Base-by-base conservation (phyloP, 2,888 invertebrate genomes). In the Tolmerus cingulatus region DNA sequence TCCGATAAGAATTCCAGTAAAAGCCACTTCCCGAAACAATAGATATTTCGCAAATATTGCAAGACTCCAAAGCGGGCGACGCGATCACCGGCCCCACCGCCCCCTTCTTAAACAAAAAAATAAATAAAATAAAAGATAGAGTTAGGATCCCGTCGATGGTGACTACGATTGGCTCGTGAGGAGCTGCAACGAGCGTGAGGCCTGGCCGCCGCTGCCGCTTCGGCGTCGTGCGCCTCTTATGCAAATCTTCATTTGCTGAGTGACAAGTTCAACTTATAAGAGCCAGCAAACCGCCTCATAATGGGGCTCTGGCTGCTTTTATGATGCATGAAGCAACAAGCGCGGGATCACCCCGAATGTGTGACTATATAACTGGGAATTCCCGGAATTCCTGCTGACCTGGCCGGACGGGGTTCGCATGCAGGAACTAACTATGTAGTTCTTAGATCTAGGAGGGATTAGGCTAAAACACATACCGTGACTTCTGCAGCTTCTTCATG, bases 401-500 rank as follows among this genome's bases (percentile, higher is more conserved):
- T 66, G n/a, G 8, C 66, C 27, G 12, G 27, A 19, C 23, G 66
- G 66, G n/a, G 51, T 5, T 46, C n/a, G n/a, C 51, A 51, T 66
- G 66, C 27, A 66, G 27, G 19, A 27, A 27, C 7, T 66, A 46
- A 66, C 66, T 3, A n/a, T 30, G 3, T 40, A 40, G 40, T 40
- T 66, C 27, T 19, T 19, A 66, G 23, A 12, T 66, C 23, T 66
- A 16, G n/a, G n/a, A 7, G 14, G 23, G 55, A 19, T 23, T 12
- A 51, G n/a, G 7, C 5, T 51, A 19, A n/a, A 19, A 66, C 46
- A 86, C 89, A 57, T 89, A 89, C 89, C 89, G 89, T 88, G 88
- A 87, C 86, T 89, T 89, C 77, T 89, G 89, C 86, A 88, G 43
- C 86, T 88, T 89, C 88, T 88, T 88, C 89, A 89, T 89, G 77